Evolutionary conservation across 2,797 vertebrate genomes (phyloP).

Genomic region (Peromyscus attwateri): DNA sequence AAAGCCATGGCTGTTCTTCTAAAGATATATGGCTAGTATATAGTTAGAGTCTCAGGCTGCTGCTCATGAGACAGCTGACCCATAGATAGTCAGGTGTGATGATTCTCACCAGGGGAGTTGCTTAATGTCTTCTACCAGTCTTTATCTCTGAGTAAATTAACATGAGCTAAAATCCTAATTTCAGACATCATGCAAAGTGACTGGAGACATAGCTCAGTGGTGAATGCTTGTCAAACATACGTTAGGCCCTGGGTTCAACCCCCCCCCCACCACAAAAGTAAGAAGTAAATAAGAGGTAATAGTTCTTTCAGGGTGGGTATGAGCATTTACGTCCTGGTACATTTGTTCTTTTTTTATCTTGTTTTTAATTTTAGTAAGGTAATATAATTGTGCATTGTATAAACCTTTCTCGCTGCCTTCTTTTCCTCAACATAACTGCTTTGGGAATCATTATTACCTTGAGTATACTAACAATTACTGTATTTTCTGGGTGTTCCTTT

Average conservation of each 20-base stretch:
- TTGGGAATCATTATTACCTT: constrained; percentile 1
- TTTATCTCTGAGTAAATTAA: neutral
- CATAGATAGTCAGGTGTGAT: neutral
- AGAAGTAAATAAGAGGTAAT: neutral
- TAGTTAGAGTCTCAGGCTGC: neutral
- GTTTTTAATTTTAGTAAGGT: constrained; percentile 9
- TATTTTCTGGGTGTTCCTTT: neutral
- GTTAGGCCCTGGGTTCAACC: neutral
- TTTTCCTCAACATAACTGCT: neutral
- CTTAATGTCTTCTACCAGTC: neutral
- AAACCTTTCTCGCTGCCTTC: neutral
- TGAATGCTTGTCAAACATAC: neutral
- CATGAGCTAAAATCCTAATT: constrained; percentile 4
- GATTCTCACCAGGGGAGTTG: neutral
- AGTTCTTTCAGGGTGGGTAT: neutral
- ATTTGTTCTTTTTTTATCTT: neutral
- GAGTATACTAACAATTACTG: neutral
- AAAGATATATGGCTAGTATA: neutral
- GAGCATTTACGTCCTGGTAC: neutral
- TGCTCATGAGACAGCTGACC: neutral
- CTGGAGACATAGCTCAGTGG: neutral
- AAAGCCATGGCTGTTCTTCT: neutral
- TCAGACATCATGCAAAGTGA: neutral
- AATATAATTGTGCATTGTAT: neutral
- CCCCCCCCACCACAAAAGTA: neutral